These are phyloP conservation scores for Urocyon cinereoargenteus DNA, from an alignment of 2,797 vertebrate genomes.

Conservation along the genomic window DNA sequence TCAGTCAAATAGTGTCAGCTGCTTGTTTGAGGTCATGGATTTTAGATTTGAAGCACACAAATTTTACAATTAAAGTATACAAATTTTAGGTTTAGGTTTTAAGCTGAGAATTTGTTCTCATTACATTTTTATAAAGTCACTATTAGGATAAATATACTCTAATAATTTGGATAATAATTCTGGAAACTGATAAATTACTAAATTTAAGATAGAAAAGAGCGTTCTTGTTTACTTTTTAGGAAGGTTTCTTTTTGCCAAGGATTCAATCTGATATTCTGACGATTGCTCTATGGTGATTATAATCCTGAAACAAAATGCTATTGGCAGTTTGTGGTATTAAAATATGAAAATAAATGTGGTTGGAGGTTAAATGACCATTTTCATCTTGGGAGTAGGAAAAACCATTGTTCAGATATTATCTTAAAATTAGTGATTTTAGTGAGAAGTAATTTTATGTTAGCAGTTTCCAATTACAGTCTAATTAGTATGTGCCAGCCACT, in stretches of 20 bases:
- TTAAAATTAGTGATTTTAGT: constrained; percentile 34
- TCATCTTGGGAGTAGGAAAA: background rate
- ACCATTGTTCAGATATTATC: background rate
- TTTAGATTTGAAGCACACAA: background rate
- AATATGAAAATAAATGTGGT: constrained; percentile 27
- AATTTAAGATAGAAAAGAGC: background rate
- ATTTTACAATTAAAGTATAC: background rate
- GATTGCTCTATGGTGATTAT: background rate
- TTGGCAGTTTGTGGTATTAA: background rate
- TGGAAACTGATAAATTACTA: background rate
- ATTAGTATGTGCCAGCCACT: background rate
- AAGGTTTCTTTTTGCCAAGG: background rate
- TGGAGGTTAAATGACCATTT: background rate
- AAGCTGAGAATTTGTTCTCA: background rate
- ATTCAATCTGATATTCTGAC: background rate
- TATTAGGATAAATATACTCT: background rate
- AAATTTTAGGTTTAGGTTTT: constrained; percentile 55
- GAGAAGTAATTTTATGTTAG: background rate
- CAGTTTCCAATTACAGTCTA: background rate
- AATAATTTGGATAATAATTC: background rate
- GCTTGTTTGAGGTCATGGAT: background rate
- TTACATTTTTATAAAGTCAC: constrained; percentile 15
- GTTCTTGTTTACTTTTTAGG: constrained; percentile 6
- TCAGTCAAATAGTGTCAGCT: background rate
- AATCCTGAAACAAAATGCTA: background rate